Conservation (phyloP, 2,113 vertebrate species). For the Tetrao urogallus region DNA sequence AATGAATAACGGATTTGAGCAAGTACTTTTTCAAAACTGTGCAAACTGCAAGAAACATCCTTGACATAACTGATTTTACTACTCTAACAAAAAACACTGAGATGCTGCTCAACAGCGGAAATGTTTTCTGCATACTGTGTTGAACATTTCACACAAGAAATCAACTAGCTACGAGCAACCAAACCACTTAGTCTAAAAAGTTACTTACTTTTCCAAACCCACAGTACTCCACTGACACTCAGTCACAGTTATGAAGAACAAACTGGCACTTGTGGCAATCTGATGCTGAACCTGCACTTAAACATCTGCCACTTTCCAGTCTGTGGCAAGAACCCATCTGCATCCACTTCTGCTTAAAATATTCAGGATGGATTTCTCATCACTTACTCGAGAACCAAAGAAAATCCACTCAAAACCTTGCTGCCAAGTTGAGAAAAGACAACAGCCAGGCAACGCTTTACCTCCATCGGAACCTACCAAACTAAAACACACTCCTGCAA, state of each 20-base stretch:
- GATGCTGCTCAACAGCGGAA: not conserved
- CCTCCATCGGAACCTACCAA: not conserved
- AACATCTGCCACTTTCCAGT: not conserved
- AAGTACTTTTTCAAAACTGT: not conserved
- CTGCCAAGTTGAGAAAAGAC: not conserved
- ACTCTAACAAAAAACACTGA: not conserved
- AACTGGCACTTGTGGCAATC: not conserved
- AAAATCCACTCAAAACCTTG: not conserved
- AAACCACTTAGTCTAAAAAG: not conserved
- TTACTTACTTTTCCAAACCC: not conserved
- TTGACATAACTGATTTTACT: not conserved
- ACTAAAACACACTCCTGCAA: not conserved
- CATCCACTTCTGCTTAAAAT: not conserved
- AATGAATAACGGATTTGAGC: not conserved
- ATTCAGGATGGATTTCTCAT: not conserved
- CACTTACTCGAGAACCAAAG: not conserved
- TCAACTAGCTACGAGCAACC: not conserved
- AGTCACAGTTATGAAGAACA: not conserved
- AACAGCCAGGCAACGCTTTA: not conserved
- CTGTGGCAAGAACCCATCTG: not conserved
- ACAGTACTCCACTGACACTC: not conserved
- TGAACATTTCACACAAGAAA: not conserved
- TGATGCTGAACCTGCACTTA: not conserved
- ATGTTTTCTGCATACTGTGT: not conserved
- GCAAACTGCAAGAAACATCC: not conserved